Evolutionary conservation across 2,113 vertebrate genomes (phyloP).

Genomic region (Archocentrus centrarchus): DNA sequence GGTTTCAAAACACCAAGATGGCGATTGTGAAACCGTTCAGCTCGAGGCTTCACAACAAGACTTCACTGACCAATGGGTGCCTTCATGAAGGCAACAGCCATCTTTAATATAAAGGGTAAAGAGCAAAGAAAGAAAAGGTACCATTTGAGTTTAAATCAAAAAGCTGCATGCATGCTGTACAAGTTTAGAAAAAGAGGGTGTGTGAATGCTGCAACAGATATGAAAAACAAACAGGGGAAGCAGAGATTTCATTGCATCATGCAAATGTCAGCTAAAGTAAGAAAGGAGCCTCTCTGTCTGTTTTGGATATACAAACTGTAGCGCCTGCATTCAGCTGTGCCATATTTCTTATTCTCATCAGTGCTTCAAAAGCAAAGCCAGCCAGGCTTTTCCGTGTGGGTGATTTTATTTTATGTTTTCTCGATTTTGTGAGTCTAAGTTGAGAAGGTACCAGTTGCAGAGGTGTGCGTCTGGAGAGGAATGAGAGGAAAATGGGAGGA

Average conservation of each 20-base stretch:
- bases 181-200: background rate
- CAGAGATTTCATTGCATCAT: background rate
- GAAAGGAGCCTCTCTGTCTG: background rate
- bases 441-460: slow-evolving; percentile 38
- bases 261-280: background rate
- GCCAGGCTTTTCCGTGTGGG: slow-evolving; percentile 56
- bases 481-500: slow-evolving; percentile 15
- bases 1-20: background rate
- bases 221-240: background rate
- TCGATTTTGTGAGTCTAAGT: slow-evolving; percentile 19
- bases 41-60: background rate
- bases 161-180: background rate
- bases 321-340: slow-evolving; percentile 18
- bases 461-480: slow-evolving; percentile 56
- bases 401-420: slow-evolving; percentile 19
- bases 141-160: background rate
- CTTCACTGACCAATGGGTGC: background rate
- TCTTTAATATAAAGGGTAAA: background rate
- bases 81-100: background rate
- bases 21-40: background rate
- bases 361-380: slow-evolving; percentile 20
- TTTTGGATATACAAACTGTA: slow-evolving; percentile 15
- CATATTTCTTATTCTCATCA: background rate
- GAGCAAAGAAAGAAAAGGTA: background rate
- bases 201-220: background rate